Conservation (phyloP, 1,140 invertebrate species). For the Anadara kagoshimensis region DNA sequence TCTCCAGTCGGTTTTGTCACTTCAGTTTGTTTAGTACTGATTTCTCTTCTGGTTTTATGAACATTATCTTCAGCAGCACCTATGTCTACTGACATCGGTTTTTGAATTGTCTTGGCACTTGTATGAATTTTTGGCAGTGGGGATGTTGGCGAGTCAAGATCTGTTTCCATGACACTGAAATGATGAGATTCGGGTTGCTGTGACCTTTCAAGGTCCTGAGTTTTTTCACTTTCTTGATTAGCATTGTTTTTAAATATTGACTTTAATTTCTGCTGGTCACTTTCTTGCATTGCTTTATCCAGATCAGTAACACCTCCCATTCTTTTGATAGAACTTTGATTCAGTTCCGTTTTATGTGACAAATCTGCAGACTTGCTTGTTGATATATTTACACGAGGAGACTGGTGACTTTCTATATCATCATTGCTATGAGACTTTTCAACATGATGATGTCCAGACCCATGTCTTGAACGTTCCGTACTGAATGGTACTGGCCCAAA, state of each 20-base stretch:
- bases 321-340: constrained; percentile 29
- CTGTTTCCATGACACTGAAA: constrained; percentile 47
- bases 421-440: neutral
- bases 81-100: neutral
- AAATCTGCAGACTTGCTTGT: constrained; percentile 12
- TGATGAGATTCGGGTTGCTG: constrained; percentile 31
- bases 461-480: neutral
- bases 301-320: constrained; percentile 52
- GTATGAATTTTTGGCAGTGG: neutral
- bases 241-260: constrained; percentile 24
- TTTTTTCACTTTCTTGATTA: constrained; percentile 1
- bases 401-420: too few species aligned
- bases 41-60: constrained; percentile 12
- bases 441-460: neutral
- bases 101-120: neutral
- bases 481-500: neutral
- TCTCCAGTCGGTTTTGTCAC: neutral
- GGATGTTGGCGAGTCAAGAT: constrained; percentile 30
- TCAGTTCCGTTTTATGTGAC: neutral
- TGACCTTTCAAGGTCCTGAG: neutral
- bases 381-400: neutral
- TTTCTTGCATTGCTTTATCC: constrained; percentile 62
- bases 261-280: constrained; percentile 50
- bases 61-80: constrained; percentile 30
- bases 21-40: neutral